Conservation (phyloP, 2,113 vertebrate genomes). For the Turnix velox region DNA sequence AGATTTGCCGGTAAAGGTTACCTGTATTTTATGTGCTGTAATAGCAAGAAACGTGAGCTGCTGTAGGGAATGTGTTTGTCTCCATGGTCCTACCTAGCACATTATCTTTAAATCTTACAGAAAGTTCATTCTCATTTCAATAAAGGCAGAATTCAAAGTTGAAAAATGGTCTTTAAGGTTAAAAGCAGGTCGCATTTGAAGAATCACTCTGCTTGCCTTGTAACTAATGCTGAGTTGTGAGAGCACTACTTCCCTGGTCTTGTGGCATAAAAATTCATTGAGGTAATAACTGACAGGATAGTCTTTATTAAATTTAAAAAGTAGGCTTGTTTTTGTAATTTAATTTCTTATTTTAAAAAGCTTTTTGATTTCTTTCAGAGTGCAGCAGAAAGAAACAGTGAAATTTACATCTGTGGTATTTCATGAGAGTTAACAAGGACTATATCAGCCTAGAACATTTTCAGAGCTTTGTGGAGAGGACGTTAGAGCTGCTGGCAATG, state of each 20-base stretch:
- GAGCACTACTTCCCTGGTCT: not conserved
- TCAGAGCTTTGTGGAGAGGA: not conserved
- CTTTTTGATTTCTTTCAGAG: not conserved
- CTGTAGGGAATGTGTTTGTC: not conserved
- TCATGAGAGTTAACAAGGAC: not conserved
- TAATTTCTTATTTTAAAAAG: not conserved
- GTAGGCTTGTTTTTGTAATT: not conserved
- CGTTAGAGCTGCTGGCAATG: not conserved
- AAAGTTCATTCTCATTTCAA: constrained; percentile 10
- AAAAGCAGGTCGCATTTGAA: constrained; percentile 57
- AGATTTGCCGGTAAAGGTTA: not conserved
- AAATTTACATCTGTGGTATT: not conserved
- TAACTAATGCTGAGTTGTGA: not conserved
- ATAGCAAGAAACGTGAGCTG: not conserved
- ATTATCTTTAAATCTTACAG: constrained; percentile 4
- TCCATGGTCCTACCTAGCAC: not conserved
- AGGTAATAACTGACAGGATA: constrained; percentile 5
- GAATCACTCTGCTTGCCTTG: not conserved
- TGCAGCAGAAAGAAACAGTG: not conserved
- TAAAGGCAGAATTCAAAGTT: constrained; percentile 16
- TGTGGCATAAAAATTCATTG: constrained; percentile 3
- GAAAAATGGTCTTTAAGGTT: constrained; percentile 10
- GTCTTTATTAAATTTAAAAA: not conserved
- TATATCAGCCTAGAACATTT: not conserved
- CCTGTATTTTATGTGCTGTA: not conserved